Percentiles rank a stretch among this genome's conserved stretches.
Conservation (phyloP, 2,113 vertebrate genomes). For the Pristiophorus japonicus region DNA sequence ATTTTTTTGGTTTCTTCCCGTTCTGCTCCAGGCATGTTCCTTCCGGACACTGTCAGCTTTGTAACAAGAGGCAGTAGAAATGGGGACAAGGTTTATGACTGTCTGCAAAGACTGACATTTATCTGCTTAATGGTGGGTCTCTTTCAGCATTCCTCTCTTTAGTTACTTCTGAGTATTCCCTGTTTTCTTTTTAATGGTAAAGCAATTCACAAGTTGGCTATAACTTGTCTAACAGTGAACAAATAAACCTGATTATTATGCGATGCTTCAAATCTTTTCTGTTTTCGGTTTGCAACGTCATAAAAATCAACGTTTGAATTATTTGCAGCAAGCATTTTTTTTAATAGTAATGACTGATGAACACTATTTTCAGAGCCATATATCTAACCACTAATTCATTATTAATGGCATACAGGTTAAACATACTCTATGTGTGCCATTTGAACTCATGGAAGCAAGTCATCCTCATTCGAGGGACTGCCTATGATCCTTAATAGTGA, state of each 20-base stretch:
- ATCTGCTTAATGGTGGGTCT: conserved; percentile 25
- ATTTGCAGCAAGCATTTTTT: neutral
- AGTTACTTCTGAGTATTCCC: neutral
- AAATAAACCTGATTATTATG: neutral
- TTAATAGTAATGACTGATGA: neutral
- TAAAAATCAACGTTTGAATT: neutral
- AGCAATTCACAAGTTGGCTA: neutral
- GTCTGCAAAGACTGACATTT: conserved; percentile 35
- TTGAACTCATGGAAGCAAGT: too few species aligned
- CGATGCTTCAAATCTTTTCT: neutral
- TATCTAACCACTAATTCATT: neutral
- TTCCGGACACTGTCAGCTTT: conserved; percentile 17
- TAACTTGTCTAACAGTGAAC: neutral
- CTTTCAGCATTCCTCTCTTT: neutral
- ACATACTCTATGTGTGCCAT: neutral
- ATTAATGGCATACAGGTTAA: neutral
- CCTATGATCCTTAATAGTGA: too few species aligned
- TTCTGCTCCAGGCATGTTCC: neutral
- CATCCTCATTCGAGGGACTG: too few species aligned
- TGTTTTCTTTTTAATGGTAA: neutral
- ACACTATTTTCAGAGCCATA: neutral
- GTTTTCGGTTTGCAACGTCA: neutral
- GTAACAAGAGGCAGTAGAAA: conserved; percentile 25
- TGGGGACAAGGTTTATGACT: conserved; percentile 36
- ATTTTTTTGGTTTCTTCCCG: conserved; percentile 8